phyloP scores from a whole-genome alignment of 2,888 invertebrate genomes.

The Epinotia nisella region DNA sequence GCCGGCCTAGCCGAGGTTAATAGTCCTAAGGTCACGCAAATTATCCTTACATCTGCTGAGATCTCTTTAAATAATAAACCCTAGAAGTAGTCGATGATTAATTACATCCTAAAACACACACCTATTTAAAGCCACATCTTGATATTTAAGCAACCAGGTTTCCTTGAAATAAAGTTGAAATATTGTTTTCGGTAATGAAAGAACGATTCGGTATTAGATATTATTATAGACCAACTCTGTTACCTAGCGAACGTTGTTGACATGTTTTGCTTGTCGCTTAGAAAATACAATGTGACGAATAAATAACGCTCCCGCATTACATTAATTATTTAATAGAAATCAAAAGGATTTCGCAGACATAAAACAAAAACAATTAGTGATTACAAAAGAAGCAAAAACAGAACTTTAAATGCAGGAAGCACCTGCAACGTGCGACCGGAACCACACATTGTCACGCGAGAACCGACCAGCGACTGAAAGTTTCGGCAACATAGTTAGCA shows the following conservation, averaged over 20 bases:
- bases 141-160: neutral
- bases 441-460: conserved; percentile 69
- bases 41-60: conserved; percentile 50
- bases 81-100: neutral
- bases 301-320: too few species aligned
- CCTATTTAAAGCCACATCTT: neutral
- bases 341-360: conserved; percentile 25
- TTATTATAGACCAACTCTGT: too few species aligned
- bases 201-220: conserved; percentile 6
- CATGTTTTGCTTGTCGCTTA: too few species aligned
- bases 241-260: too few species aligned
- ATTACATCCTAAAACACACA: neutral
- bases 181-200: too few species aligned
- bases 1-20: conserved; percentile 60
- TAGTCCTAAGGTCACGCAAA: conserved; percentile 61
- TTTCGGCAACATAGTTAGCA: conserved; percentile 61
- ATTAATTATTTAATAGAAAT: too few species aligned
- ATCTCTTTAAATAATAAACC: conserved; percentile 43
- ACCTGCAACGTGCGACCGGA: conserved; percentile 58
- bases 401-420: conserved; percentile 61
- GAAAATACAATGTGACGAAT: too few species aligned
- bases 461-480: conserved; percentile 53
- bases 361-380: conserved; percentile 19
- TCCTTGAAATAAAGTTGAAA: neutral
- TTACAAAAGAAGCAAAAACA: conserved; percentile 39